Percentiles rank a stretch among this genome's conserved stretches.
These are phyloP conservation scores for Neocrepidodera transversa DNA, from an alignment of 2,888 invertebrate species.

Conservation along the genomic window DNA sequence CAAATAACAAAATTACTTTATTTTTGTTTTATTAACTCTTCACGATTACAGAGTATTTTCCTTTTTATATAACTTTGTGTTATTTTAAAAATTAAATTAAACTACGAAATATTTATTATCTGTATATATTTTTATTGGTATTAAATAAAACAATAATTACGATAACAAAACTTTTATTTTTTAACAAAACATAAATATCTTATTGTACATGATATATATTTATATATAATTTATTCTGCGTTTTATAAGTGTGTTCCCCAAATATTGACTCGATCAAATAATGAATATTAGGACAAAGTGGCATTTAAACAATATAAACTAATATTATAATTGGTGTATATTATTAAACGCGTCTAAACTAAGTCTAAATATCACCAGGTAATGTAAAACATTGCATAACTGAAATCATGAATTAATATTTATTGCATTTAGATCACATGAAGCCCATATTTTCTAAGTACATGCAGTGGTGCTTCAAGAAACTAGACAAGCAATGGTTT, in stretches of 20 bases:
- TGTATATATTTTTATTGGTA: background rate
- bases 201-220: constrained; percentile 26
- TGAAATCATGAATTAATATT: background rate
- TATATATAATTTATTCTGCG: constrained; percentile 6
- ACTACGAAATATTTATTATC: too few relatives aligned
- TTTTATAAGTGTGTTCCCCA: constrained; percentile 24
- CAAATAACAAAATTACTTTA: too few relatives aligned
- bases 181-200: constrained; percentile 27
- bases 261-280: constrained; percentile 26
- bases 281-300: constrained; percentile 2
- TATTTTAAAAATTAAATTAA: too few relatives aligned
- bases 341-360: background rate
- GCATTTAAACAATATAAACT: background rate
- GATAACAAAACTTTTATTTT: constrained; percentile 29
- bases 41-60: too few relatives aligned
- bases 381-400: constrained; percentile 6
- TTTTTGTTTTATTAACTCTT: too few relatives aligned
- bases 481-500: background rate
- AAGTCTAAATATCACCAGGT: constrained; percentile 1
- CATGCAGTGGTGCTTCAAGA: constrained; percentile 9
- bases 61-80: too few relatives aligned
- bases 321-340: background rate
- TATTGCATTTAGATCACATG: constrained; percentile 22
- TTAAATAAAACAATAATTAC: background rate
- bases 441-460: background rate